phyloP scores from a whole-genome alignment of 2,113 vertebrate genomes.

The Ammodytes marinus region DNA sequence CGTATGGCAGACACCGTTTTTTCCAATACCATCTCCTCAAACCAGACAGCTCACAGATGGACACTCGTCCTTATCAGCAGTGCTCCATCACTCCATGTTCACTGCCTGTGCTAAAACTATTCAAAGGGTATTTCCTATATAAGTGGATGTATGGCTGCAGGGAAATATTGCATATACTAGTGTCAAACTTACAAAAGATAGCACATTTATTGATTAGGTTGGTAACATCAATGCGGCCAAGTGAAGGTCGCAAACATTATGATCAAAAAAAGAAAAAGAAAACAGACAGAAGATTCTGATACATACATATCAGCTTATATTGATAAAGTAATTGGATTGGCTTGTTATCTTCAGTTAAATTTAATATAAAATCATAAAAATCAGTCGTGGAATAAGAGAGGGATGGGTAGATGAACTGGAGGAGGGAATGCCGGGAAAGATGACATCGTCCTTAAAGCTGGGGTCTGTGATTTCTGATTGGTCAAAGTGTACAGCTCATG shows the following conservation, averaged over 20 bases:
- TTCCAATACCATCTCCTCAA: slow-evolving; percentile 23
- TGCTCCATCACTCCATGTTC: neutral
- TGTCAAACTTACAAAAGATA: neutral
- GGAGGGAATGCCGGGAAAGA: neutral
- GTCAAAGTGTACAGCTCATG: too few relatives aligned
- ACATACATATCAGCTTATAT: neutral
- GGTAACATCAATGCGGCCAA: neutral
- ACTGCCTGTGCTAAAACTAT: neutral
- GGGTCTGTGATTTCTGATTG: too few relatives aligned
- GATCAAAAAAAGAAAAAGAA: neutral
- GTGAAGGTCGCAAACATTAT: neutral
- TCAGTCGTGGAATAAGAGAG: slow-evolving; percentile 8
- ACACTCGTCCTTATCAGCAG: slow-evolving; percentile 41
- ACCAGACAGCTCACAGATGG: slow-evolving; percentile 21
- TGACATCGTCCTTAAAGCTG: slow-evolving; percentile 48
- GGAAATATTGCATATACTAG: neutral
- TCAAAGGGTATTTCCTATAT: neutral
- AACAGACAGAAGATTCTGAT: neutral
- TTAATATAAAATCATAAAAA: slow-evolving; percentile 9
- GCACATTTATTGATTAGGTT: neutral
- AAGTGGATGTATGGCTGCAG: neutral
- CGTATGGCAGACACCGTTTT: neutral
- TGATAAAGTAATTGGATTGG: neutral
- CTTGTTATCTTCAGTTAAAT: neutral
- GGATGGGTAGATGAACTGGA: neutral